Conservation (phyloP, 37 sponge, comb jelly and placozoan species). For the Geodia barretti region DNA sequence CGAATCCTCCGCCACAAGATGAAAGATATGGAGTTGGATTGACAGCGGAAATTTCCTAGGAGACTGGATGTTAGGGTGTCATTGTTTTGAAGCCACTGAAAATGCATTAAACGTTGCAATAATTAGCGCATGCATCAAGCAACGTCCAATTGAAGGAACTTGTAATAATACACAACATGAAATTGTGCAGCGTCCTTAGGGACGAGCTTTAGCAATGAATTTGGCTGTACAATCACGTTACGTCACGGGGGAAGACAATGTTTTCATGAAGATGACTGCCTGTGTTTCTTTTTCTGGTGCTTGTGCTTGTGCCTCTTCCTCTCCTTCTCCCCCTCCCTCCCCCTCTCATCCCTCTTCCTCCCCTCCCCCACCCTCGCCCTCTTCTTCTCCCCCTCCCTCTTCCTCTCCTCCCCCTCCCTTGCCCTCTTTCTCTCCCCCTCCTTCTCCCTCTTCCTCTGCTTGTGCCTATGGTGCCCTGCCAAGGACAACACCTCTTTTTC, state of each 20-base stretch:
- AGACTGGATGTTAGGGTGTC: too few relatives aligned
- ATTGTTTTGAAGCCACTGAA: too few relatives aligned
- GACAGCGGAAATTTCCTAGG: background rate
- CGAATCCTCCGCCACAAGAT: background rate
- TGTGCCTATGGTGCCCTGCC: slow-evolving; percentile 10
- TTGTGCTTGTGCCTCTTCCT: background rate
- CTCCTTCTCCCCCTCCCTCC: background rate
- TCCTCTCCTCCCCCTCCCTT: background rate
- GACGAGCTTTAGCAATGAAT: too few relatives aligned
- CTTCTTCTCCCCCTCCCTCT: background rate
- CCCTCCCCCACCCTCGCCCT: too few relatives aligned
- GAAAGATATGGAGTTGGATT: background rate
- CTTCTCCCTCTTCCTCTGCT: background rate
- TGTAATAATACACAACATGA: too few relatives aligned
- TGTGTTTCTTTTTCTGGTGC: background rate
- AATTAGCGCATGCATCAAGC: too few relatives aligned
- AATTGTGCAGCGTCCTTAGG: too few relatives aligned
- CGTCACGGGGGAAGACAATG: too few relatives aligned
- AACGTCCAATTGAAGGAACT: too few relatives aligned
- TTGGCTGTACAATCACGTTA: too few relatives aligned
- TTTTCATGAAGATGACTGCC: background rate
- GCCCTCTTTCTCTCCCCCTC: background rate
- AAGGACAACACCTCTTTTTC: too few relatives aligned
- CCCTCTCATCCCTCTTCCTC: background rate
- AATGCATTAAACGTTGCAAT: too few relatives aligned